Evolutionary conservation across 1,140 invertebrate genomes (phyloP), one percentile per base, ranked within the genome.

Genomic region (Triops cancriformis): DNA sequence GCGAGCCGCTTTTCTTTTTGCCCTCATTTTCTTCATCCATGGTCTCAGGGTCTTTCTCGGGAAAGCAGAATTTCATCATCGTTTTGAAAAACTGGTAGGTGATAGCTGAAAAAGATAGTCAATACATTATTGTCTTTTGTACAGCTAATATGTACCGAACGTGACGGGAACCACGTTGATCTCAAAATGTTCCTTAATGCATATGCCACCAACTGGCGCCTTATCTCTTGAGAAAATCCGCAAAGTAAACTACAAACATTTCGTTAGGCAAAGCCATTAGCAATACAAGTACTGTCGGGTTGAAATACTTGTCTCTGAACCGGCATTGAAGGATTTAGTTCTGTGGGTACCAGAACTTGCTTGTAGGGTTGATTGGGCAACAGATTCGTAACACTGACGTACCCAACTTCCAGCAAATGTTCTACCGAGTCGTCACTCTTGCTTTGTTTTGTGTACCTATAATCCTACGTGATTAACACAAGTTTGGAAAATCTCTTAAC

Each of bases 151-250:
- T 31, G 77, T 86, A 90, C 94, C 93, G 80, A 97, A 95, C 0
- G 93, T 94, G 73, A 98, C 89, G 45, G 96, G 96, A 6, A 95
- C 94, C 72, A 98, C 91, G 86, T 97, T 97, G 64, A 97, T 95
- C 86, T 98, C 96, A 84, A 99, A 97, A 86, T 99, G 97, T 83
- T 99, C 97, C 84, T 99, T 99, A 0, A 99, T 94, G 0, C 95
- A 94, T 80, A 99, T 99, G 1, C 97, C 98, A 73, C 95, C 97
- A 43, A 99, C 96, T 26, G 95, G 92, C 74, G 94, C 93, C 80
- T 93, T 92, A 85, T 97, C 94, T 45, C 94, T 87, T 81, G 94
- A 97, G 85, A 95, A 96, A 64, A 96, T 91, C 78, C 94, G 86
- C 64, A 97, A 84, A 41, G 94, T 92, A 80, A 93, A 89, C 86